Evolutionary conservation across 2,113 vertebrate species (phyloP).

Genomic region (Emberiza fucata): DNA sequence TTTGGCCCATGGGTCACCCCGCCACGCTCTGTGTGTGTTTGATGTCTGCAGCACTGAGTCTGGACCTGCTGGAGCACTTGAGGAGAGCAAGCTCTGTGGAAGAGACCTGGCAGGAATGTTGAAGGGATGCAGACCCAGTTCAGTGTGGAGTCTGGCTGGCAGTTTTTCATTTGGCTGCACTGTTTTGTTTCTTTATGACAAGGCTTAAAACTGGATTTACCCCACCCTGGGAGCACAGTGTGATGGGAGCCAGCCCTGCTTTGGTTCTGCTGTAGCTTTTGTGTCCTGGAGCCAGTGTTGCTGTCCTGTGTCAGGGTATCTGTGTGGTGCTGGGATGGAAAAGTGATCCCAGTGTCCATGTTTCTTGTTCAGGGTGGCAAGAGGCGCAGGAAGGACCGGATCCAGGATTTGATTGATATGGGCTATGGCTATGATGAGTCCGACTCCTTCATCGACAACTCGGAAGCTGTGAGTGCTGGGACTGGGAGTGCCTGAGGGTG

Average conservation of each 20-base stretch:
- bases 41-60: accelerated
- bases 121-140: background rate
- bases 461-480: constrained; percentile 87
- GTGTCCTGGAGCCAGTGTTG: background rate
- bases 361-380: constrained; percentile 76
- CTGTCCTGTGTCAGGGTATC: background rate
- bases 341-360: background rate
- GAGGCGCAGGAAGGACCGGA: constrained; percentile 84
- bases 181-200: background rate
- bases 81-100: background rate
- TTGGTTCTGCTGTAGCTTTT: background rate
- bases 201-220: background rate
- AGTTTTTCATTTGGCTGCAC: background rate
- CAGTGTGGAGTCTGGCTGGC: background rate
- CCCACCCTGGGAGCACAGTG: background rate
- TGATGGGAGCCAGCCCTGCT: background rate
- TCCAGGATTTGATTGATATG: constrained; percentile 93
- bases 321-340: background rate
- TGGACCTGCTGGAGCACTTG: background rate
- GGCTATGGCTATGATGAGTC: constrained; percentile 95
- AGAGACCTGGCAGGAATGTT: background rate
- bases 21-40: background rate
- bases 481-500: background rate
- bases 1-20: background rate
- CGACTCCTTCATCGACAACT: constrained; percentile 97